Evolutionary conservation across 2,113 vertebrate genomes (phyloP), one percentile per base, ranked within the genome.

Genomic region (Hepsetus odoe): DNA sequence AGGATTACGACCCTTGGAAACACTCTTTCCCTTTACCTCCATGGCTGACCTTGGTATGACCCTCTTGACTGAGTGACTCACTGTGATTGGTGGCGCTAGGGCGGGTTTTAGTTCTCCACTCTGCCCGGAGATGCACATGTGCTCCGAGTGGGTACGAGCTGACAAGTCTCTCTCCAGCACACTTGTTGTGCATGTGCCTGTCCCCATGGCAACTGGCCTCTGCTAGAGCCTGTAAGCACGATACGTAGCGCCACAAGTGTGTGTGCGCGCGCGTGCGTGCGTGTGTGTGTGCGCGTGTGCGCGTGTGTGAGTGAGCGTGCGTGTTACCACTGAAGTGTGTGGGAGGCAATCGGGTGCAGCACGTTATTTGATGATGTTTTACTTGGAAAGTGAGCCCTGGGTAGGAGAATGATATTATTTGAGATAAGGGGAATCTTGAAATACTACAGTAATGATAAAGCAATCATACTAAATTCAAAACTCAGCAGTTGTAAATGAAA

Each of bases 121-220:
- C 72, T 74, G 38, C 59, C 65, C 38, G 13, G 65, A 67, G 65
- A 67, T 67, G 22, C 65, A 42, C 22, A 14, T 67, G 65, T 28
- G 65, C 65, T 67, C 6, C 5, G 22, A 67, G 22, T 2, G 12
- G n/a, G 11, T n/a, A 42, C 22, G 59, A 16, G 28, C 32, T 62
- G 59, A 62, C 32, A 18, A 18, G 65, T 14, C 65, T 26, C 38
- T 44, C 35, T 74, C 62, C 30, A 51, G 30, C 16, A 69, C 62
- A 68, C 72, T 80, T 80, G 51, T 80, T 67, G 53, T 66, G 75
- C 53, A 69, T 11, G 24, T 70, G 51, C 71, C 61, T 49, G 74
- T 85, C 75, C 56, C 78, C 77, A 87, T 80, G 85, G 74, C 76
- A 84, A 85, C 84, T 42, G 18, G 28, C 33, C 35, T 58, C 78